Conservation (phyloP, 1,140 invertebrate genomes). For the Leptoteleia sp. region DNA sequence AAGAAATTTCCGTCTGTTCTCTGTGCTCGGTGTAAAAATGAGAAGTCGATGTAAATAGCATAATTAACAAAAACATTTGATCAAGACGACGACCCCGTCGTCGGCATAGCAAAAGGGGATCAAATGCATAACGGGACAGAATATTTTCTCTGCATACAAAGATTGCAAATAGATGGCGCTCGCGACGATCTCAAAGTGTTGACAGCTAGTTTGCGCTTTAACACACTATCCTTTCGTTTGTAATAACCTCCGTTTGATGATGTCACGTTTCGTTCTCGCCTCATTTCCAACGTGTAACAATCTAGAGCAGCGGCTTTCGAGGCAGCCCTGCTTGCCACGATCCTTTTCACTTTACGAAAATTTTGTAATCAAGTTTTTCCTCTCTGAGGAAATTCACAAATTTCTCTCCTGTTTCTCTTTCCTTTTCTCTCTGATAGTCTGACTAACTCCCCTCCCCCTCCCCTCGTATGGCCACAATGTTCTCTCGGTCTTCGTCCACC, state of each 20-base stretch:
- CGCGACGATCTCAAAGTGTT: constrained; percentile 52
- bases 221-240: constrained; percentile 75
- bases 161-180: constrained; percentile 61
- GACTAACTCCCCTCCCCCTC: constrained; percentile 19
- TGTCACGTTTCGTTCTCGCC: constrained; percentile 65
- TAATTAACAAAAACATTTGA: constrained; percentile 55
- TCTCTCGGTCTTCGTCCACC: neutral
- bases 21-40: neutral
- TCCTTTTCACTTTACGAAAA: constrained; percentile 73
- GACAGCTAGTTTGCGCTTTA: constrained; percentile 71
- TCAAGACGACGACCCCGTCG: constrained; percentile 7
- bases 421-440: constrained; percentile 22
- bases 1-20: constrained; percentile 26
- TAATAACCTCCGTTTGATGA: constrained; percentile 76
- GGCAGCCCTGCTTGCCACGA: constrained; percentile 37
- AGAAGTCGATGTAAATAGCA: constrained; percentile 38
- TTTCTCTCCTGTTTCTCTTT: constrained; percentile 47
- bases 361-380: constrained; percentile 80
- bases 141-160: constrained; percentile 40
- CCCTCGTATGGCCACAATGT: constrained; percentile 15
- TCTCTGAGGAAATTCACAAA: constrained; percentile 63
- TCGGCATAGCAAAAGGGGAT: constrained; percentile 31
- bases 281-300: constrained; percentile 63
- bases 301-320: constrained; percentile 36
- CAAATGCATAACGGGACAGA: constrained; percentile 46